Evolutionary conservation across 2,113 vertebrate genomes (phyloP), one percentile per base, ranked within the genome.

Genomic region (Rallus limicola): DNA sequence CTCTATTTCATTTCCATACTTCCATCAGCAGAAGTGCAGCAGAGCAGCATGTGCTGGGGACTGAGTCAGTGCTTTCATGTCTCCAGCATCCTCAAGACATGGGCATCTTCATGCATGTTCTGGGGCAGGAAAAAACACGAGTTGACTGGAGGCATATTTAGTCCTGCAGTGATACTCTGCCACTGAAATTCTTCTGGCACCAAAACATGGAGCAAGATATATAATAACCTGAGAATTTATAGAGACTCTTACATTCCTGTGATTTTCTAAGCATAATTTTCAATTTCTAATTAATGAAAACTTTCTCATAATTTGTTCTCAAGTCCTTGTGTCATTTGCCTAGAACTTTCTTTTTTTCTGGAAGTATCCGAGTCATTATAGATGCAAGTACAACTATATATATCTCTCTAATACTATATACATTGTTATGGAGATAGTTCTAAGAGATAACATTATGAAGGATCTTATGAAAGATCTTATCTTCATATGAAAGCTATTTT

Each of bases 341-440:
- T 93, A 50, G 50, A 87, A 76, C 84, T 68, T 84, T 44, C 38
- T 70, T 88, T 93, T 89, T 89, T 89, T 44, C 82, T 85, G 40
- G 20, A 17, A 90, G 53, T 72, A 92, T n/a, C 40, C 55, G 90
- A 90, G 78, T 89, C 67, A 92, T 95, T 92, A 92, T 71, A 94
- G 92, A 95, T 95, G 82, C 95, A 94, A 95, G 93, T 89, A 92
- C 92, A 94, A 93, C 89, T 96, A 83, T 94, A 96, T 92, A 88
- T 95, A 82, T 95, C 69, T 82, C 62, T n/a, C 60, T 93, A 96
- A 96, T 88, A 90, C 82, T 91, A 60, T 86, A 90, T 92, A 91
- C 92, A 96, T 95, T 95, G 77, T 97, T 96, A 93, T 71, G 65
- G 74, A 97, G 96, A 82, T 94, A 38, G 58, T 94, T 96, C 64